phyloP scores from a whole-genome alignment of 2,113 vertebrate genomes.

The Plotosus lineatus region DNA sequence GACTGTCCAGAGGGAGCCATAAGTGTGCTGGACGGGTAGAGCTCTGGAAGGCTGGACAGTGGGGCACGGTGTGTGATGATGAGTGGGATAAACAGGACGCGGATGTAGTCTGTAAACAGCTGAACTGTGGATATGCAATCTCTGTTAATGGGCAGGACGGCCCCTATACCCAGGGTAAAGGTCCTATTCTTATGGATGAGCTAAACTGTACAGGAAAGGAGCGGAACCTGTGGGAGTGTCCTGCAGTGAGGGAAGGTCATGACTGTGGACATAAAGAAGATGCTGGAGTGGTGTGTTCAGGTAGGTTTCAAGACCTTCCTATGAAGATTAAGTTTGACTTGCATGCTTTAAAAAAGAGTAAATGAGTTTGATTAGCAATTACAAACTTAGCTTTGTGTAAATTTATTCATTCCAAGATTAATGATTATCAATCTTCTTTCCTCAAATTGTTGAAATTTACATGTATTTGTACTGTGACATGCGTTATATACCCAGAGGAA shows the following conservation, averaged over 20 bases:
- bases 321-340: neutral
- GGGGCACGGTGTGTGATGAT: constrained; percentile 75
- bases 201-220: constrained; percentile 71
- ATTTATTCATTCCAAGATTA: neutral
- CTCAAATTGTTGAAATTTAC: neutral
- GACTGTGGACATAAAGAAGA: constrained; percentile 76
- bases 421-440: neutral
- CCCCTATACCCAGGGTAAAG: constrained; percentile 59
- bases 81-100: constrained; percentile 66
- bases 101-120: constrained; percentile 66
- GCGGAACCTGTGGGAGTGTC: constrained; percentile 67
- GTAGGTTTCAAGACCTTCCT: constrained; percentile 47
- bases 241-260: neutral
- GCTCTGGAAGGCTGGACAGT: constrained; percentile 53
- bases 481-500: neutral
- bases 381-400: neutral
- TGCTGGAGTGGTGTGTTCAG: constrained; percentile 73
- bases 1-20: constrained; percentile 56
- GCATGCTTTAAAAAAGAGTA: neutral
- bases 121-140: constrained; percentile 68
- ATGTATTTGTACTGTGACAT: neutral
- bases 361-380: too few species aligned
- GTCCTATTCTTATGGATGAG: constrained; percentile 65
- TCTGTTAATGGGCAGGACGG: constrained; percentile 60
- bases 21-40: constrained; percentile 72